A percentile compares a stretch with the other conserved stretches of the same genome.
phyloP scores from a whole-genome alignment of 92 coral and sea anemone genomes.

The Hydrozoanthus gracilis region DNA sequence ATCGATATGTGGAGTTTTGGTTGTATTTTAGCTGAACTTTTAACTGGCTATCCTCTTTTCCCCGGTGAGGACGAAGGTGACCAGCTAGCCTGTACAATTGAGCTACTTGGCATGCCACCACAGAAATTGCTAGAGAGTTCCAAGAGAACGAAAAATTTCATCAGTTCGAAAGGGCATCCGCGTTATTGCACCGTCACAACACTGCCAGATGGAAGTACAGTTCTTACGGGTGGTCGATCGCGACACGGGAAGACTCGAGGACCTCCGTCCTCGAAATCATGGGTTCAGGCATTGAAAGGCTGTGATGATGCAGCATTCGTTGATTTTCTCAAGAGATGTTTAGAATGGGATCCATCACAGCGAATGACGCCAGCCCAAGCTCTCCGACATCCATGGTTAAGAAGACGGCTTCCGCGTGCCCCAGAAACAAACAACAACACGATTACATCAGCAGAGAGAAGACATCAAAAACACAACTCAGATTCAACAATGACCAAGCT shows the following conservation, averaged over 20 bases:
- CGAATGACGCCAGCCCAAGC: conserved; percentile 97
- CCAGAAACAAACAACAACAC: conserved; percentile 86
- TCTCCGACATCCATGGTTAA: conserved; percentile 94
- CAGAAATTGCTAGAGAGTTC: conserved; percentile 82
- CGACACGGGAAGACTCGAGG: conserved; percentile 97
- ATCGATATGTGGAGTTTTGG: conserved; percentile 99
- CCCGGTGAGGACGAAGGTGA: conserved; percentile 99
- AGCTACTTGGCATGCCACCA: conserved; percentile 90
- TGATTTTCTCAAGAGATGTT: conserved; percentile 90
- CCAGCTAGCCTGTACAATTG: conserved; percentile 97
- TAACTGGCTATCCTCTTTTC: conserved; percentile 96
- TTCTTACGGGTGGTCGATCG: conserved; percentile 95
- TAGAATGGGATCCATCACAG: conserved; percentile 96
- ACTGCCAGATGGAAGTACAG: conserved; percentile 92
- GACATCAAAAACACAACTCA: conserved; percentile 68
- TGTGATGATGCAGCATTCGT: conserved; percentile 92
- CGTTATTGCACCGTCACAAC: conserved; percentile 95
- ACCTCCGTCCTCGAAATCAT: conserved; percentile 87
- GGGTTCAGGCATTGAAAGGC: conserved; percentile 88
- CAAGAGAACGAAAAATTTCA: conserved; percentile 92
- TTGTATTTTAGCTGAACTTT: conserved; percentile 94
- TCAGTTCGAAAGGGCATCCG: conserved; percentile 97
- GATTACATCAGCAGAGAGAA: conserved; percentile 63
- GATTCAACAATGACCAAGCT: conserved; percentile 82
- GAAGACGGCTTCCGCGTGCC: conserved; percentile 94